phyloP scores from a whole-genome alignment of 2,113 vertebrate genomes.

The Platycercus adscitus region DNA sequence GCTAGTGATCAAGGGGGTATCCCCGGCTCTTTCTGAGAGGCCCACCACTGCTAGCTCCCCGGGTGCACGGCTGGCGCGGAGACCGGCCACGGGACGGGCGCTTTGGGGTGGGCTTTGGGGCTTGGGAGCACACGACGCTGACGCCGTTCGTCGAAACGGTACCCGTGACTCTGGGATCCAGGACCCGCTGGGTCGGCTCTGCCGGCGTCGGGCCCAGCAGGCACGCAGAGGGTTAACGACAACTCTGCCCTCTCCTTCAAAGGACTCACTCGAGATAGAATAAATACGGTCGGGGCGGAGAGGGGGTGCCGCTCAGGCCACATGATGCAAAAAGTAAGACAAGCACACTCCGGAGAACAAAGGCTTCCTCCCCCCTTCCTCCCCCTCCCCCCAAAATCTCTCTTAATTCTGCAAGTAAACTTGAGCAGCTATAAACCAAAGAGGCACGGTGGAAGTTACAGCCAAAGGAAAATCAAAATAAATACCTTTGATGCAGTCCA shows the following conservation, averaged over 20 bases:
- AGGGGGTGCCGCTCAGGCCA: slow-evolving; percentile 49
- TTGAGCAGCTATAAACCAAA: slow-evolving; percentile 73
- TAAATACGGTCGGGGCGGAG: slow-evolving; percentile 40
- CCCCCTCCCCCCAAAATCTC: slow-evolving; percentile 49
- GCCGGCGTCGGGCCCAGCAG: not conserved
- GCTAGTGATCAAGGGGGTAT: slow-evolving; percentile 38
- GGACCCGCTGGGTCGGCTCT: not conserved
- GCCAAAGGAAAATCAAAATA: slow-evolving; percentile 69
- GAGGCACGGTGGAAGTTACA: slow-evolving; percentile 65
- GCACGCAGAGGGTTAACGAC: slow-evolving; percentile 74
- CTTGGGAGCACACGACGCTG: not conserved
- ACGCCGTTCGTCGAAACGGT: not conserved
- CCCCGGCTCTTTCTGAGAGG: slow-evolving; percentile 30
- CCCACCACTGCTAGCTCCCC: not conserved
- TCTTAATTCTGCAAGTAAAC: slow-evolving; percentile 78
- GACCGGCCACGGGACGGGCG: not conserved
- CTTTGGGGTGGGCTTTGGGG: not conserved
- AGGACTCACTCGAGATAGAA: slow-evolving; percentile 66
- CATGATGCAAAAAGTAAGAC: slow-evolving; percentile 66
- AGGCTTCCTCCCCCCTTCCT: slow-evolving; percentile 66
- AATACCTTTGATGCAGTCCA: slow-evolving; percentile 63
- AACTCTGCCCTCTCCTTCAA: slow-evolving; percentile 54
- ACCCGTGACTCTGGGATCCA: not conserved
- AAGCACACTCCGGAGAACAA: slow-evolving; percentile 76
- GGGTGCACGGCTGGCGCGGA: not conserved